Percentiles rank a stretch among this genome's conserved stretches.
phyloP scores from a whole-genome alignment of 2,888 invertebrate genomes.

The Morpho achilles region DNA sequence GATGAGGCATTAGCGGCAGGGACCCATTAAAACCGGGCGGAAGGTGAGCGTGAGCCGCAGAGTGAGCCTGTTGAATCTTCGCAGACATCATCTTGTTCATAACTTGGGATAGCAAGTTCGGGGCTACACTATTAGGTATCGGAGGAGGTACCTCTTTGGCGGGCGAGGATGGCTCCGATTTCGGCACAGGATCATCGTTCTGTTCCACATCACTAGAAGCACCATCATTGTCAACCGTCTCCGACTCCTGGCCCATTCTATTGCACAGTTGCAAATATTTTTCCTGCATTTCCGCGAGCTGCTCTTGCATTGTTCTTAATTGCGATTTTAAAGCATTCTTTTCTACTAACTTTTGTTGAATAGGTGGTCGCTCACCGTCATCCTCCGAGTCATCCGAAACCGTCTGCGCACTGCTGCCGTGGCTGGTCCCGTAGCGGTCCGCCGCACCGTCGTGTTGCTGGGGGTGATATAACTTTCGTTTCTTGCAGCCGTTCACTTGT shows the following conservation, averaged over 20 bases:
- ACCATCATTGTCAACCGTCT: constrained; percentile 87
- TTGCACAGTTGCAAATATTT: constrained; percentile 93
- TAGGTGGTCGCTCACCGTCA: constrained; percentile 87
- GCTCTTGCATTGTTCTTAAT: constrained; percentile 91
- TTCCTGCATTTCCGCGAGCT: constrained; percentile 94
- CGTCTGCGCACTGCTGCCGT: constrained; percentile 67
- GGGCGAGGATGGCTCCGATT: constrained; percentile 79
- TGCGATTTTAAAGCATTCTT: constrained; percentile 92
- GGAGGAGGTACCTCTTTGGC: constrained; percentile 74
- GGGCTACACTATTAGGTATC: constrained; percentile 62
- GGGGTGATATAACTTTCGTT: constrained; percentile 96
- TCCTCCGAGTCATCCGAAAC: constrained; percentile 86
- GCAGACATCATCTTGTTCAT: constrained; percentile 83
- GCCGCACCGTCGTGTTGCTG: constrained; percentile 91
- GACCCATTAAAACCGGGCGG: constrained; percentile 81
- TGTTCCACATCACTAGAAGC: constrained; percentile 85
- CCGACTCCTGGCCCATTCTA: constrained; percentile 89
- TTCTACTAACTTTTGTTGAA: constrained; percentile 91
- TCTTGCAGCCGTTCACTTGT: constrained; percentile 95
- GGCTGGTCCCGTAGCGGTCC: constrained; percentile 77
- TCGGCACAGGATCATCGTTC: constrained; percentile 70
- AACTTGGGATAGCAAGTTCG: constrained; percentile 81
- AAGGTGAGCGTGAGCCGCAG: constrained; percentile 73
- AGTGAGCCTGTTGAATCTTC: constrained; percentile 78
- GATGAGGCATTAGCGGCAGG: constrained; percentile 77